Base-by-base conservation (phyloP, 2,888 invertebrate species). In the Yponomeuta plumbellus region DNA sequence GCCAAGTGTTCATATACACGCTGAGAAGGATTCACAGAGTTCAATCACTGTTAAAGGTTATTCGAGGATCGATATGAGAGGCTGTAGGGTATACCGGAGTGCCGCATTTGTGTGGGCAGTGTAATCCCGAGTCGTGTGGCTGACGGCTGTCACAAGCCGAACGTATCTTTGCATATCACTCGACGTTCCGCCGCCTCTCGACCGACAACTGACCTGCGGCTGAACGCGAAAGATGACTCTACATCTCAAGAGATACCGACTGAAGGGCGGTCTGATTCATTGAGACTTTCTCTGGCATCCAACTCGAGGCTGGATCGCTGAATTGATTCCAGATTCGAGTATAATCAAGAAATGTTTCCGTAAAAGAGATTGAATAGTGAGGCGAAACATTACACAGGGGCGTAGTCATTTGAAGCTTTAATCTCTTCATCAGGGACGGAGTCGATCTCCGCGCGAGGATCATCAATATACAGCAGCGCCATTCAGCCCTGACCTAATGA, bases 391-490 rank as follows among this genome's bases (percentile, higher is more conserved):
- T 52, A 52, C 44, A 52, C 4, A 44, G 26, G 34, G 34, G 44
- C 44, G 44, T 17, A 17, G 34, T 34, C 44, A 13, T 52, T 52
- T 52, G 44, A 52, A 13, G 44, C 44, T 52, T 13, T 52, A 52
- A 52, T 52, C 44, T 52, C 44, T 52, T 52, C 44, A 52, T 52
- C 44, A 52, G 44, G 44, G 44, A 52, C 13, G 17, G 13, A 13
- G 17, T 13, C 44, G 17, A 52, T 52, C 44, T 17, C 44, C 44
- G 44, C 44, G 44, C 17, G 13, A 52, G 44, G 44, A 52, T 52
- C 44, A 52, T 52, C 44, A 52, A 52, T 52, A 52, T 52, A 52
- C 44, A 52, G 44, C 44, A 52, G 44, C 44, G 44, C 44, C 44
- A 17, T 17, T 52, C 44, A 52, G 17, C 17, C 17, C 44, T 52